A percentile compares a stretch with the other conserved stretches of the same genome.
These are phyloP conservation scores for Stegodyphus mimosarum DNA, from an alignment of 1,140 invertebrate genomes.

Conservation along the genomic window DNA sequence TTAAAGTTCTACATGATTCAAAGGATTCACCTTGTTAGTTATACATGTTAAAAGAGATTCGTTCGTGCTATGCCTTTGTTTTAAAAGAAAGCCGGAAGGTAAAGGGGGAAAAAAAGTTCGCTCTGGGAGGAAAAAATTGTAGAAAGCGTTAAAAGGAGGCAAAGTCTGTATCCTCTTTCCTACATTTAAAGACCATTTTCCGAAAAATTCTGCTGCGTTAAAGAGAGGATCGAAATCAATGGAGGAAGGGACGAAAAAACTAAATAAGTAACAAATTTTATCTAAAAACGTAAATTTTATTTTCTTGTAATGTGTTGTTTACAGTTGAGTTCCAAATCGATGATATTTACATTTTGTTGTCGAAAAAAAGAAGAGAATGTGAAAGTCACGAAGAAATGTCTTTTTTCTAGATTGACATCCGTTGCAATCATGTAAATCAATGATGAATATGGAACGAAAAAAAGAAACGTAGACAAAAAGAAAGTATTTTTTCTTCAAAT, in stretches of 20 bases:
- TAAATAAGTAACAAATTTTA: background rate
- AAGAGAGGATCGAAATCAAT: background rate
- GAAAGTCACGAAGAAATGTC: background rate
- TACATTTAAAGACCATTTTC: too few species aligned
- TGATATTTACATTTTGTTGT: constrained; percentile 17
- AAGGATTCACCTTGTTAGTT: constrained; percentile 38
- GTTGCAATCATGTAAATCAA: constrained; percentile 20
- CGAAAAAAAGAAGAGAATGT: background rate
- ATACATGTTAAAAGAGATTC: constrained; percentile 27
- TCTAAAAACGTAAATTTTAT: background rate
- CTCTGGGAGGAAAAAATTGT: background rate
- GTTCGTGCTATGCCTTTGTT: constrained; percentile 9
- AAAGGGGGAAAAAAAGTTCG: background rate
- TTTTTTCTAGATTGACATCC: constrained; percentile 11
- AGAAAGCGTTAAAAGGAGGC: background rate
- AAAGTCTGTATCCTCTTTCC: too few species aligned
- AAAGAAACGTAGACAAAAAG: background rate
- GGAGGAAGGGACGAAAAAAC: background rate
- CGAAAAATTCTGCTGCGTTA: background rate
- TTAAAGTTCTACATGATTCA: constrained; percentile 31
- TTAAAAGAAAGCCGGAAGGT: constrained; percentile 13
- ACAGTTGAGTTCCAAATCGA: background rate
- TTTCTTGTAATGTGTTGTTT: constrained; percentile 13
- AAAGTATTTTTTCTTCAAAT: too few species aligned
- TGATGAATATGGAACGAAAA: constrained; percentile 12